Conservation (phyloP, 1,140 invertebrate species). For the Helicoverpa zea region DNA sequence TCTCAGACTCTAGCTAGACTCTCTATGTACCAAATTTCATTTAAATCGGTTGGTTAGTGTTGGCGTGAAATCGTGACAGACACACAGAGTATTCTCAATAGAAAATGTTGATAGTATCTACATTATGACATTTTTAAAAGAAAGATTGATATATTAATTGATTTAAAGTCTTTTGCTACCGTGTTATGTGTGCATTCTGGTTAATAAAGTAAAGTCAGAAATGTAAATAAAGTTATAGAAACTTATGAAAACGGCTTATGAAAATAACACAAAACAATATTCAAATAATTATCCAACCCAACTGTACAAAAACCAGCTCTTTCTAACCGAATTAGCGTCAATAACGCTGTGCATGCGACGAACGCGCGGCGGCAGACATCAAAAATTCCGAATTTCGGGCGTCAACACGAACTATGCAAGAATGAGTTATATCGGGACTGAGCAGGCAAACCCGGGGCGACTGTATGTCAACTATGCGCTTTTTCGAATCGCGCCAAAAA, state of each 20-base stretch:
- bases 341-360: constrained; percentile 66
- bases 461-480: constrained; percentile 39
- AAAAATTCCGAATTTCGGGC: constrained; percentile 67
- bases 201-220: too few relatives aligned
- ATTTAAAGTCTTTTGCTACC: too few relatives aligned
- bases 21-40: too few relatives aligned
- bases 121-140: too few relatives aligned
- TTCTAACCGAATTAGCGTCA: constrained; percentile 74
- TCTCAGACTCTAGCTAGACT: too few relatives aligned
- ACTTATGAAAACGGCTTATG: background rate
- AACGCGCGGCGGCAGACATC: constrained; percentile 59
- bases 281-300: background rate
- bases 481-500: constrained; percentile 16
- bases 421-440: constrained; percentile 67
- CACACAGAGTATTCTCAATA: too few relatives aligned
- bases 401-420: constrained; percentile 64
- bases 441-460: constrained; percentile 16
- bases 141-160: too few relatives aligned
- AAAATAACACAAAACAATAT: background rate
- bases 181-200: too few relatives aligned
- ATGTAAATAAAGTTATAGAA: too few relatives aligned
- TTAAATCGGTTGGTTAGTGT: too few relatives aligned
- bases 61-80: too few relatives aligned
- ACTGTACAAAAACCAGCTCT: constrained; percentile 53
- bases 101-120: too few relatives aligned